phyloP scores from a whole-genome alignment of 1,140 invertebrate species.

The Trypoxylus dichotomus region DNA sequence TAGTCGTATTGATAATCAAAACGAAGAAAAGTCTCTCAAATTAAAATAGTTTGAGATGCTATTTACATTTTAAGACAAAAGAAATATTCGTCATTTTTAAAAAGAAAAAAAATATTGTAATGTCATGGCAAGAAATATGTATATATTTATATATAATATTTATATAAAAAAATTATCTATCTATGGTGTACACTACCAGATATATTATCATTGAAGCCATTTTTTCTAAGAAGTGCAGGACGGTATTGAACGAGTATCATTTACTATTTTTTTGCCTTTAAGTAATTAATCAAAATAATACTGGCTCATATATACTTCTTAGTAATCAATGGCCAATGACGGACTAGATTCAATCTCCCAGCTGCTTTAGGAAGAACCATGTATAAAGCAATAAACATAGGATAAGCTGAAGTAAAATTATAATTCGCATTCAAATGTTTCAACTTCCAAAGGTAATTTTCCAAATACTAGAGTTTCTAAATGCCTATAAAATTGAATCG shows the following conservation, averaged over 20 bases:
- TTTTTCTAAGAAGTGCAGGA: conserved; percentile 47
- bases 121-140: conserved; percentile 46
- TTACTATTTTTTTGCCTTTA: conserved; percentile 30
- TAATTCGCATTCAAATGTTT: neutral
- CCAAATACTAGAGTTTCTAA: neutral
- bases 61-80: neutral
- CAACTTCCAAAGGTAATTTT: neutral
- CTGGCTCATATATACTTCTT: conserved; percentile 49
- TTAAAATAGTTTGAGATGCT: conserved; percentile 1
- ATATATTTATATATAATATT: conserved; percentile 32
- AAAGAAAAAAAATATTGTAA: conserved; percentile 24
- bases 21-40: neutral
- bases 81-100: conserved; percentile 15
- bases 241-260: conserved; percentile 49
- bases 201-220: conserved; percentile 44
- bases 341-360: conserved; percentile 50
- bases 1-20: neutral
- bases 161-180: conserved; percentile 40
- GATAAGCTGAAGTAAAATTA: neutral
- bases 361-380: conserved; percentile 34
- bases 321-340: conserved; percentile 43
- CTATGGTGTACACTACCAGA: conserved; percentile 48
- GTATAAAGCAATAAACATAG: conserved; percentile 4
- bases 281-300: conserved; percentile 43
- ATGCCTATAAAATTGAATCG: neutral